Percentiles rank a stretch among this genome's conserved stretches.
phyloP scores from a whole-genome alignment of 2,797 vertebrate genomes.

The Sebastes goodei region DNA sequence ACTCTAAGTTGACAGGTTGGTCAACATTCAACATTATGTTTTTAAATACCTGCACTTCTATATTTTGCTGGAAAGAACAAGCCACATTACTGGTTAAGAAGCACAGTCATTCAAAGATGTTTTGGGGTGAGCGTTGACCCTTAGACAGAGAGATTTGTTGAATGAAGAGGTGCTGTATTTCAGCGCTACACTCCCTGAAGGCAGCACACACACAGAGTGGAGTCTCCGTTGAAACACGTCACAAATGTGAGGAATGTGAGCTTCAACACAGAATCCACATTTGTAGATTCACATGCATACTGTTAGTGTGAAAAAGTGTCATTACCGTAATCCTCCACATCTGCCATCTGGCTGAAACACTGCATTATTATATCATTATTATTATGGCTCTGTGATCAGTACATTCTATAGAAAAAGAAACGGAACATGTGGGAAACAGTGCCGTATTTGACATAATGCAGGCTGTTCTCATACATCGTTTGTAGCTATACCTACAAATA shows the following conservation, averaged over 20 bases:
- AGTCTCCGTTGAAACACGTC: constrained; percentile 73
- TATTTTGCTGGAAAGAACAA: not conserved
- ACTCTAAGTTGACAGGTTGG: constrained; percentile 2
- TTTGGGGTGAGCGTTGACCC: constrained; percentile 30
- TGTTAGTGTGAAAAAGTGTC: not conserved
- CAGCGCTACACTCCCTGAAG: constrained; percentile 58
- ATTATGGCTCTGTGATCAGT: not conserved
- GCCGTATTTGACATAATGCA: not conserved
- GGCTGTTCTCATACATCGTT: too few species aligned
- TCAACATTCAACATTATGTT: not conserved
- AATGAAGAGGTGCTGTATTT: constrained; percentile 65
- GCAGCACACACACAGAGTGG: constrained; percentile 26
- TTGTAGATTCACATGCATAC: constrained; percentile 2
- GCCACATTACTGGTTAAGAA: not conserved
- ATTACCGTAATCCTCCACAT: not conserved
- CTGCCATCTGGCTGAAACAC: not conserved
- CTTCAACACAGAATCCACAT: constrained; percentile 29
- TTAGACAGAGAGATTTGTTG: constrained; percentile 16
- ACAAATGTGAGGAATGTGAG: constrained; percentile 74
- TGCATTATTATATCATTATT: not conserved
- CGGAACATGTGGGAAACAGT: not conserved
- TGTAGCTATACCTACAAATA: too few species aligned
- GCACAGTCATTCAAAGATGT: not conserved
- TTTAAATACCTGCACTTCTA: constrained; percentile 1
- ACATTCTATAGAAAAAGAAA: not conserved